phyloP scores from a whole-genome alignment of 2,888 invertebrate genomes.

The Aphidius colemani region DNA sequence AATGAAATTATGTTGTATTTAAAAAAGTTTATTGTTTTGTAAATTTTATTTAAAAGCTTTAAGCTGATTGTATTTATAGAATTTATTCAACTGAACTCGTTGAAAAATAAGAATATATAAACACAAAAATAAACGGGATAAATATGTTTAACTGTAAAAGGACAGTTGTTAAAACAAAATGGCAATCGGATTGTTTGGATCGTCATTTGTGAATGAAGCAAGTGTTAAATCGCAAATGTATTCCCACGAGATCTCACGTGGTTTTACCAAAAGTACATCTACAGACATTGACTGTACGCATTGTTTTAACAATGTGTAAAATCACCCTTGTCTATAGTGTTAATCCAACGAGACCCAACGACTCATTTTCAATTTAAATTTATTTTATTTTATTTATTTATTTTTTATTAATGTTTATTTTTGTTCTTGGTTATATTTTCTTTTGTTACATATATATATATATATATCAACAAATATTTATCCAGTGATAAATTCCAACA shows the following conservation, averaged over 20 bases:
- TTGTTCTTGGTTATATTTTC: no score
- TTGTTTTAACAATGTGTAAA: conserved; percentile 29
- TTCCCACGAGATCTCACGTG: conserved; percentile 23
- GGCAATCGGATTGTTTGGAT: not conserved
- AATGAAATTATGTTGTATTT: not conserved
- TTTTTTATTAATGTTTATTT: no score
- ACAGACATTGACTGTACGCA: conserved; percentile 26
- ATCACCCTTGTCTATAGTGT: conserved; percentile 27
- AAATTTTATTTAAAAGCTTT: not conserved
- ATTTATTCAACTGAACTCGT: not conserved
- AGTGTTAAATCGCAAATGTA: conserved; percentile 25
- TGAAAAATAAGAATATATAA: not conserved
- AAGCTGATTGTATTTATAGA: not conserved
- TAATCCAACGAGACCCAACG: conserved; percentile 29
- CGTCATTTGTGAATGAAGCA: conserved; percentile 3
- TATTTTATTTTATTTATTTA: not conserved
- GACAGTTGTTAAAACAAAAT: conserved; percentile 11
- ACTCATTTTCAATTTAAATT: conserved; percentile 10
- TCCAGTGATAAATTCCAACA: conserved; percentile 1
- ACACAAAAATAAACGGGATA: not conserved
- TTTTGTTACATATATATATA: no score
- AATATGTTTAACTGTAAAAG: not conserved
- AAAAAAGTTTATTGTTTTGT: not conserved
- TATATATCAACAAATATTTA: not conserved
- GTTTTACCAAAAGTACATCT: conserved; percentile 6